A percentile compares a stretch with the other conserved stretches of the same genome.
Evolutionary conservation across 2,113 vertebrate genomes (phyloP).

Genomic region (Chlorodrepanis virens): DNA sequence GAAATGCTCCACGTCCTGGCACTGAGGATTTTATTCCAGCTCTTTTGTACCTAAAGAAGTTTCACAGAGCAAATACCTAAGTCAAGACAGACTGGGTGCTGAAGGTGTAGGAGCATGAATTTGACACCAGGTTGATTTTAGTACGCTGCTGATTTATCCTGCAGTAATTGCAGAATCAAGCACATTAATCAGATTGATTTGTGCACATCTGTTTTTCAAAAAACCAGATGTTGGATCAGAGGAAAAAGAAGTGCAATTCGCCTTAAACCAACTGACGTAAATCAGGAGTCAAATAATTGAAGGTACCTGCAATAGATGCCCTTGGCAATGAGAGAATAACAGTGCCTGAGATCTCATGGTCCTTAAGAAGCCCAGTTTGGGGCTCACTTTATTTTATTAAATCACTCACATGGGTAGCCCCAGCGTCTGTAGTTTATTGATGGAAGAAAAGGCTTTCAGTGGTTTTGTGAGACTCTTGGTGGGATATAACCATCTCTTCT

Average conservation of each 20-base stretch:
- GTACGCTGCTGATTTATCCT: background rate
- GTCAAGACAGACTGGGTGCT: background rate
- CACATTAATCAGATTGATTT: slow-evolving; percentile 60
- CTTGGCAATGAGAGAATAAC: background rate
- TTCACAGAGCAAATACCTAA: background rate
- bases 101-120: background rate
- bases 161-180: slow-evolving; percentile 51
- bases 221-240: slow-evolving; percentile 32
- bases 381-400: background rate
- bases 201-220: slow-evolving; percentile 45
- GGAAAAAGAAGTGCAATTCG: background rate
- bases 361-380: background rate
- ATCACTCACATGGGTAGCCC: background rate
- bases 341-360: background rate
- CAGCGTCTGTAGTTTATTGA: background rate
- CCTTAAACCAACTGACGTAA: background rate
- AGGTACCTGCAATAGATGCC: background rate
- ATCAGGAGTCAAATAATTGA: slow-evolving; percentile 18
- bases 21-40: background rate
- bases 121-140: slow-evolving; percentile 2
- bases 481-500: background rate
- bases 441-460: background rate
- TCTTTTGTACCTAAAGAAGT: background rate
- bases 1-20: background rate
- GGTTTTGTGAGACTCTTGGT: background rate